Conservation (phyloP, 2,888 invertebrate species). For the Monopis laevigella region DNA sequence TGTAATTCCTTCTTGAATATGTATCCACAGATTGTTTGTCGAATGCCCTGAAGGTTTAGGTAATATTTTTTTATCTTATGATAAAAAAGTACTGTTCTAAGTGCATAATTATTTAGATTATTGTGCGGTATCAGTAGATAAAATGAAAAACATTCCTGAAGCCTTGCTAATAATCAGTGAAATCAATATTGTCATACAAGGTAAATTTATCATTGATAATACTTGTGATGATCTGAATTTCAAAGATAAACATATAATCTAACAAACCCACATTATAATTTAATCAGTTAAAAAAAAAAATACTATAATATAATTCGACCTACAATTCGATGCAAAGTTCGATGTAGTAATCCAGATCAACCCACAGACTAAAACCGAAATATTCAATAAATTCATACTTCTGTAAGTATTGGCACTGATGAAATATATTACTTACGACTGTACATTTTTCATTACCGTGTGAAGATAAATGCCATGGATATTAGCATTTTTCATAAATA, state of each 20-base stretch:
- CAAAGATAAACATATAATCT: not conserved
- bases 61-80: not conserved
- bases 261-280: not conserved
- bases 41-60: slow-evolving; percentile 31
- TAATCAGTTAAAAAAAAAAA: not conserved
- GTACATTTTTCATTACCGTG: slow-evolving; percentile 36
- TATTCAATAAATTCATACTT: not conserved
- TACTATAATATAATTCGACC: too few species aligned
- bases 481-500: slow-evolving; percentile 27
- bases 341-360: too few species aligned
- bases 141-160: too few species aligned
- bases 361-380: too few species aligned
- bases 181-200: too few species aligned
- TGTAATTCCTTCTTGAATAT: slow-evolving; percentile 38
- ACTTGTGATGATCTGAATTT: too few species aligned
- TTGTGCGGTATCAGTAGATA: too few species aligned
- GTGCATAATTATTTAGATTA: too few species aligned
- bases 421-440: slow-evolving; percentile 30
- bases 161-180: too few species aligned
- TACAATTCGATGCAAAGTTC: too few species aligned
- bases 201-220: too few species aligned
- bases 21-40: slow-evolving; percentile 38
- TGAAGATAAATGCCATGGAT: slow-evolving; percentile 28
- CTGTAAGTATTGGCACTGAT: not conserved
- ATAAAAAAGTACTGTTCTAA: too few species aligned